phyloP scores from a whole-genome alignment of 2,113 vertebrate species.

The Casuarius casuarius region DNA sequence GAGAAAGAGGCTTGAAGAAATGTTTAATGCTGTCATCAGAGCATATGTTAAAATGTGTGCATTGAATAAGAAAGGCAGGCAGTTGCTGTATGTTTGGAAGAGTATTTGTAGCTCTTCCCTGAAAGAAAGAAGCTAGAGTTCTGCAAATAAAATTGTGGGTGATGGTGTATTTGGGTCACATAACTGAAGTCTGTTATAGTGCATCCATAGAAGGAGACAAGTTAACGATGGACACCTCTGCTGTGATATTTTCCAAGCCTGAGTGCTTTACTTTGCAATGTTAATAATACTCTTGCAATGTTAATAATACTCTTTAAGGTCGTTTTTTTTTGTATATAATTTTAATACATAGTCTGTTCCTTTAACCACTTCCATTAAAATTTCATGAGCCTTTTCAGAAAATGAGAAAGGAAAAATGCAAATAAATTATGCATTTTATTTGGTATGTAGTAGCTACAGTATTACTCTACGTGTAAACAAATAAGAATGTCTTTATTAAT shows the following conservation, averaged over 20 bases:
- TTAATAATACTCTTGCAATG: neutral
- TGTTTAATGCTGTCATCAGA: neutral
- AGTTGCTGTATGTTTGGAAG: neutral
- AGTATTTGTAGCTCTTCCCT: neutral
- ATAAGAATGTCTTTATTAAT: slow-evolving; percentile 44
- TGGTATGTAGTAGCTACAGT: slow-evolving; percentile 29
- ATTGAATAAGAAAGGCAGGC: neutral
- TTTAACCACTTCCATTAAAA: slow-evolving; percentile 43
- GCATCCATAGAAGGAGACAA: neutral
- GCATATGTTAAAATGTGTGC: neutral
- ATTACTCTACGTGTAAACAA: slow-evolving; percentile 37
- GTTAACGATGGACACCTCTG: neutral
- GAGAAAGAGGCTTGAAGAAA: neutral
- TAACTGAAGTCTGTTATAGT: neutral
- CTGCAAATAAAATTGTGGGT: neutral
- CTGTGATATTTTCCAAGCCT: neutral
- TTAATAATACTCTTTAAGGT: slow-evolving; percentile 10
- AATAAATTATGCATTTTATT: slow-evolving; percentile 60
- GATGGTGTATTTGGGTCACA: neutral
- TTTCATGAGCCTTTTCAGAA: slow-evolving; percentile 52
- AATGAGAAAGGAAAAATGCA: slow-evolving; percentile 41
- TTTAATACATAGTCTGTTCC: slow-evolving; percentile 7
- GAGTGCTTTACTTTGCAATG: neutral
- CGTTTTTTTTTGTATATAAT: neutral
- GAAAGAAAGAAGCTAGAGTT: neutral